These are phyloP conservation scores for Sebastes schlegelii DNA, from an alignment of 2,113 vertebrate species.

Conservation along the genomic window DNA sequence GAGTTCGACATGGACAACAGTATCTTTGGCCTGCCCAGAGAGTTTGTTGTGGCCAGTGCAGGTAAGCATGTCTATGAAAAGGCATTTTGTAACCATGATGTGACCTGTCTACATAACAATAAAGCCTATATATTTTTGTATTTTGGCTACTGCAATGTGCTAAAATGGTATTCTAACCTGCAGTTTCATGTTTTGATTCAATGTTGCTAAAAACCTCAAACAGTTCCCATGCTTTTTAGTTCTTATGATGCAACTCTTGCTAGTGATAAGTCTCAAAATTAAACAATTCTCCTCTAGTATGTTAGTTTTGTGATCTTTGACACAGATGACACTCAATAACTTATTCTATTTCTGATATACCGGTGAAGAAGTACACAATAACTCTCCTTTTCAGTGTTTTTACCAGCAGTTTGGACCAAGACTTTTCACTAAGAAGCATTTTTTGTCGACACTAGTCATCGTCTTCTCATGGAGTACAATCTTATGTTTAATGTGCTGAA, in stretches of 20 bases:
- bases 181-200: not conserved
- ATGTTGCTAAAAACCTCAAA: not conserved
- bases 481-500: not conserved
- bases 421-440: not conserved
- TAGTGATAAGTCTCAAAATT: not conserved
- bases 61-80: conserved; percentile 81
- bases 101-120: not conserved
- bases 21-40: conserved; percentile 93
- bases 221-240: not conserved
- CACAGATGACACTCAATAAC: not conserved
- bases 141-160: not conserved
- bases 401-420: not conserved
- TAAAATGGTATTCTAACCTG: not conserved
- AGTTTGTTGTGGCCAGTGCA: conserved; percentile 95
- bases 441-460: not conserved
- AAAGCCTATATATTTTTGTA: not conserved
- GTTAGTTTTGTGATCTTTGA: not conserved
- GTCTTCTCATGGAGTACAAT: not conserved
- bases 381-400: not conserved
- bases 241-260: not conserved
- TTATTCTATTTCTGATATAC: not conserved
- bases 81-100: not conserved
- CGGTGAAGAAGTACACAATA: not conserved
- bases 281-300: not conserved
- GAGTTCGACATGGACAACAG: conserved; percentile 94